These are phyloP conservation scores for Ormyrus labotus DNA, from an alignment of 2,888 invertebrate species.

Conservation along the genomic window DNA sequence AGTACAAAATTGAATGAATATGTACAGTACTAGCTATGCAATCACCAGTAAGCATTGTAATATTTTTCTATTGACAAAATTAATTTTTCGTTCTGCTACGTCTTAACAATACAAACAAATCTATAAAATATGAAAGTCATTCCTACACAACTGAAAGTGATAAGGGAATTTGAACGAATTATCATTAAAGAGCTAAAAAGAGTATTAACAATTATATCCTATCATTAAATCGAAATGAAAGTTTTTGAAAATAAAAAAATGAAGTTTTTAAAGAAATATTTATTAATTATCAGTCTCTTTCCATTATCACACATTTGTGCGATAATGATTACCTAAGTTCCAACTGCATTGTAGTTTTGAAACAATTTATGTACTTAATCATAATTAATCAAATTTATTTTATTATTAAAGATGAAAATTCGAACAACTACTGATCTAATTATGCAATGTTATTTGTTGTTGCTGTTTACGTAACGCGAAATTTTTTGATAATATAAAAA, in stretches of 20 bases:
- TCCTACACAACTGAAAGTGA: slow-evolving; percentile 5
- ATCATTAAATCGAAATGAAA: slow-evolving; percentile 5
- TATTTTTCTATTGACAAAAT: slow-evolving; percentile 15
- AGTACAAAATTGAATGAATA: slow-evolving; percentile 56
- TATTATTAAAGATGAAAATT: slow-evolving; percentile 33
- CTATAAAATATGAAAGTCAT: slow-evolving; percentile 37
- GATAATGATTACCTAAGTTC: slow-evolving; percentile 36
- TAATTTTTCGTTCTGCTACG: slow-evolving; percentile 1
- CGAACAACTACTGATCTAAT: slow-evolving; percentile 31
- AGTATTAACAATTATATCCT: slow-evolving; percentile 25
- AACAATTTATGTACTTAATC: slow-evolving; percentile 23
- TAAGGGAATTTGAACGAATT: slow-evolving; percentile 33
- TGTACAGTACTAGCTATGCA: slow-evolving; percentile 49
- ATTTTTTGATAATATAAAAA: background rate
- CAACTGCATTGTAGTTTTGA: slow-evolving; percentile 17
- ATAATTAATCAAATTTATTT: background rate
- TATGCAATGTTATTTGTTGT: background rate
- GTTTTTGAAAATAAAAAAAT: slow-evolving; percentile 29
- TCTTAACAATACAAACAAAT: slow-evolving; percentile 12
- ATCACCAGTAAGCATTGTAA: slow-evolving; percentile 22
- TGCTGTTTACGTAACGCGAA: background rate
- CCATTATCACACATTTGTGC: slow-evolving; percentile 38
- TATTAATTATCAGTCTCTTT: slow-evolving; percentile 55
- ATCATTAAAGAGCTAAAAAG: slow-evolving; percentile 26
- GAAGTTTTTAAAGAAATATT: slow-evolving; percentile 37